Evolutionary conservation across 2,888 invertebrate genomes (phyloP), one percentile per base, ranked within the genome.

Genomic region (Dolichopus griseipennis): DNA sequence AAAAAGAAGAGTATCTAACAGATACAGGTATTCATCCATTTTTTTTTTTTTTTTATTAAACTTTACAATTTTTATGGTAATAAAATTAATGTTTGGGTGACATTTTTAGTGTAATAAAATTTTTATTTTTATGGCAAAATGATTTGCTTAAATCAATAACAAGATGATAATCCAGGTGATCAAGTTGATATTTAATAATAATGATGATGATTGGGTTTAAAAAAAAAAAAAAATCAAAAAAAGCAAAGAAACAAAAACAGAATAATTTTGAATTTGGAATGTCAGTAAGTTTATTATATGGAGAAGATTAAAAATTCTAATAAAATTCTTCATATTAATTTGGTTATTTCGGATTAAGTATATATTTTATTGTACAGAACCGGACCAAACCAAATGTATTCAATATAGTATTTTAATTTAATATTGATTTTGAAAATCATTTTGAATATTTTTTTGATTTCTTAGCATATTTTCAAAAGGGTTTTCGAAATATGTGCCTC

Each of bases 121-220:
- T 52, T 37, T 52, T 52, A 15, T 12, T 52, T 52, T 52, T 52
- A 52, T 52, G 52, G 52, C 52, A 52, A 52, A 52, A 52, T 52
- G 52, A 52, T 52, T 52, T 52, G 52, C 52, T n/a, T 52, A 52
- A 52, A 52, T 52, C 52, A 52, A 52, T 52, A 52, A 52, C 52
- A 52, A 52, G 52, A 52, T 18, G 15, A 52, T 52, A 52, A 52
- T 52, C 52, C 52, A 6, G 18, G 6, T 18, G 15, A 6, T 18
- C 6, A 6, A 12, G 18, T 18, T 52, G 52, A 52, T n/a, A 7
- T 12, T 52, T 15, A 27, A 52, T 52, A 52, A 18, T 52, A 18
- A 52, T 52, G 52, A 15, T 6, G 52, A 52, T 52, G 52, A 52
- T 3, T 18, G 52, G 52, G 9, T 18, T 9, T n/a, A n/a, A n/a